phyloP scores from a whole-genome alignment of 2,113 vertebrate genomes.

The Australoheros scitulus region DNA sequence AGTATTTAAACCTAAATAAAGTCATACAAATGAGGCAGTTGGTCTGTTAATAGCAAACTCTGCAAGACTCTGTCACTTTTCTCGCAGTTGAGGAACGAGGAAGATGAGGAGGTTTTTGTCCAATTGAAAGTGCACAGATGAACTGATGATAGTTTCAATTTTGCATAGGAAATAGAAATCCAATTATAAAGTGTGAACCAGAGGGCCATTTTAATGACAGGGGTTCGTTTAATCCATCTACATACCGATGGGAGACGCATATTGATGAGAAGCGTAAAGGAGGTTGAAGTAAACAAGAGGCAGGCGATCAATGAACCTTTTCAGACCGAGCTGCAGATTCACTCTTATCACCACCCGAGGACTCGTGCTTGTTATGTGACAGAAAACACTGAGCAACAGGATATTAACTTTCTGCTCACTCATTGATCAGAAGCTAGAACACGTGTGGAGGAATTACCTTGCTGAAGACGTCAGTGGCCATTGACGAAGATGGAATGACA shows the following conservation, averaged over 20 bases:
- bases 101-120: not conserved
- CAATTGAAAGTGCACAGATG: not conserved
- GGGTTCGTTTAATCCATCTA: constrained; percentile 5
- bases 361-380: not conserved
- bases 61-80: not conserved
- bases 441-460: constrained; percentile 15
- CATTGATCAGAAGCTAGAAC: not conserved
- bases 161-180: constrained; percentile 10
- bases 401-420: not conserved
- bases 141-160: not conserved
- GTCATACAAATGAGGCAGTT: not conserved
- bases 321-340: not conserved
- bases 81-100: not conserved
- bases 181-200: not conserved
- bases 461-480: not conserved
- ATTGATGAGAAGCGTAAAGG: not conserved
- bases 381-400: not conserved
- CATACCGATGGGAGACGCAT: not conserved
- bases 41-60: not conserved
- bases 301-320: constrained; percentile 18
- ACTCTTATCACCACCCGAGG: not conserved
- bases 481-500: not conserved
- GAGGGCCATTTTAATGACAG: constrained; percentile 2
- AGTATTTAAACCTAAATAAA: not conserved
- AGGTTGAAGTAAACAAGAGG: not conserved